Evolutionary conservation across 2,113 vertebrate genomes (phyloP), one percentile per base, ranked within the genome.

Genomic region (Rhinoptilus africanus): DNA sequence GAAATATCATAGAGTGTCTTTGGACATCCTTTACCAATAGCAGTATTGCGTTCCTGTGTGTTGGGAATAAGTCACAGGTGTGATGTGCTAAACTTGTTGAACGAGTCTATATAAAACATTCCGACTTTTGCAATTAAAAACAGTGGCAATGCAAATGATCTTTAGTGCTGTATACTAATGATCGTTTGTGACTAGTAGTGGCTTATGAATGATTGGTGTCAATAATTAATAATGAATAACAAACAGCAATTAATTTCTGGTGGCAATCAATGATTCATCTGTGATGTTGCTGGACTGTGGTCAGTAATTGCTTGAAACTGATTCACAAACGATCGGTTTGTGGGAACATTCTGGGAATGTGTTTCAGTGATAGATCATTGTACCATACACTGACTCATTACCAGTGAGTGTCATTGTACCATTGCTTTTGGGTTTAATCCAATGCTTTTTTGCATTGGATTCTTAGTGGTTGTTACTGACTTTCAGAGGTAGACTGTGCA

Each of bases 11-110:
- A 20, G 48, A 56, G 24, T 60, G 15, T 18, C 34, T 74, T 79
- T 35, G 34, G 35, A 14, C 20, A 64, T 43, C 18, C 17, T 51
- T 47, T 88, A 21, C 9, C 35, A 74, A 8, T 3, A 30, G 19
- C 47, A 48, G 10, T 32, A 28, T 72, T 72, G 23, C 66, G 16
- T 37, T 28, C 19, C 8, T 63, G 0, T 3, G 0, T 37, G 11
- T 11, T 64, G 11, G 14, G 64, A 92, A 20, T 30, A 45, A 57
- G 16, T 26, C 60, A 39, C 26, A 51, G 20, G 21, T 51, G 11
- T 23, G 20, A 27, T 26, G 6, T 78, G 21, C n/a, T 59, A 50
- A 92, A 79, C 32, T 60, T 32, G 7, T 12, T 72, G 37, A 71
- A 72, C 14, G 72, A 37, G 17, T 54, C 47, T 50, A 5, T 39